phyloP scores from a whole-genome alignment of 92 coral and sea anemone species.

The Parazoanthus atlanticus region DNA sequence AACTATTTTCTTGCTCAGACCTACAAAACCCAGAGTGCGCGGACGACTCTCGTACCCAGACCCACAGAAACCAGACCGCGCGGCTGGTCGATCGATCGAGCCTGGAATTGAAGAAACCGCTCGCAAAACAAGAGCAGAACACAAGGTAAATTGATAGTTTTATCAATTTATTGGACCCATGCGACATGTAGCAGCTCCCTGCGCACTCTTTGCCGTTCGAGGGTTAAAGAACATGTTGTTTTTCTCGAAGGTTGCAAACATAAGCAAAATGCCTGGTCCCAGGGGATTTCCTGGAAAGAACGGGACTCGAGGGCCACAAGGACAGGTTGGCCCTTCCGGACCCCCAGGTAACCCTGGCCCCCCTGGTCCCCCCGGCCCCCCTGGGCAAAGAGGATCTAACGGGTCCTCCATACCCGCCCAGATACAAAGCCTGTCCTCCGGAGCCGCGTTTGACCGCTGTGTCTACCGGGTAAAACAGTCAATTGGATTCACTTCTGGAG shows the following conservation, averaged over 20 bases:
- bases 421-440: background rate
- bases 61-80: too few species aligned
- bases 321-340: background rate
- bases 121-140: too few species aligned
- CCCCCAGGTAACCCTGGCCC: background rate
- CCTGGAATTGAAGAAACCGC: too few species aligned
- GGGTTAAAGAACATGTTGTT: background rate
- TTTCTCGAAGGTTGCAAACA: background rate
- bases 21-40: too few species aligned
- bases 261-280: conserved; percentile 23
- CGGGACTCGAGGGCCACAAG: background rate
- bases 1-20: too few species aligned
- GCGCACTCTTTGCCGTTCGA: background rate
- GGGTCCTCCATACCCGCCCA: background rate
- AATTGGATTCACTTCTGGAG: background rate
- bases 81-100: too few species aligned
- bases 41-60: too few species aligned
- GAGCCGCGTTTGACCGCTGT: background rate
- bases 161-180: too few species aligned
- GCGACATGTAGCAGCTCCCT: too few species aligned
- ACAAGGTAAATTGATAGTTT: too few species aligned
- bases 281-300: background rate
- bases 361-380: background rate
- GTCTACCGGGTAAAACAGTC: background rate
- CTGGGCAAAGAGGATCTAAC: background rate